Evolutionary conservation across 2,113 vertebrate species (phyloP).

Genomic region (Nansenia antarctica): DNA sequence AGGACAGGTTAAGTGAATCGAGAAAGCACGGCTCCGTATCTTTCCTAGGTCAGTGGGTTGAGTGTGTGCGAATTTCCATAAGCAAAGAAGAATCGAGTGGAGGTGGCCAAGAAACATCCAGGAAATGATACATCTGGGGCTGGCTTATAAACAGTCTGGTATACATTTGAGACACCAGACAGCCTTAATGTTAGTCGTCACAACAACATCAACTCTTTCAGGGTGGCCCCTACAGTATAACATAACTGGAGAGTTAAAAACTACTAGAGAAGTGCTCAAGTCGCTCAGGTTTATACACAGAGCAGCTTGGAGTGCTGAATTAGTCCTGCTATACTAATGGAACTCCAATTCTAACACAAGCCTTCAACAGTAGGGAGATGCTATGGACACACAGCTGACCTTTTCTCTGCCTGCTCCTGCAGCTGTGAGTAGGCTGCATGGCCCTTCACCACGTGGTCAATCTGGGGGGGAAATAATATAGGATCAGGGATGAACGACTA

Average conservation of each 20-base stretch:
- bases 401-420: slow-evolving; percentile 78
- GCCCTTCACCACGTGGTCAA: slow-evolving; percentile 88
- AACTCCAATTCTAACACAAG: too few relatives aligned
- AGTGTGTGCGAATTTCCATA: too few relatives aligned
- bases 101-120: background rate
- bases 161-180: background rate
- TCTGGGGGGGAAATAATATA: slow-evolving; percentile 73
- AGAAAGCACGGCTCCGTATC: too few relatives aligned
- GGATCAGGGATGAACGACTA: background rate
- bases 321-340: too few relatives aligned
- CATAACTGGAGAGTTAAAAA: too few relatives aligned
- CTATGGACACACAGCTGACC: slow-evolving; percentile 81
- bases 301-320: too few relatives aligned
- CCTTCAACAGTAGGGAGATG: too few relatives aligned
- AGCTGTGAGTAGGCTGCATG: slow-evolving; percentile 85
- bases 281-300: too few relatives aligned
- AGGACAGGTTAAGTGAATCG: background rate
- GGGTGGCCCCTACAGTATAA: too few relatives aligned
- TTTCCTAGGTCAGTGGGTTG: too few relatives aligned
- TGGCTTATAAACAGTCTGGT: background rate
- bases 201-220: background rate
- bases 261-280: too few relatives aligned
- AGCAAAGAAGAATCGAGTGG: too few relatives aligned
- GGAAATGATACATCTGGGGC: background rate
- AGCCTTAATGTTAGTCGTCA: background rate